A percentile compares a stretch with the other conserved stretches of the same genome.
These are phyloP conservation scores for Marisa cornuarietis DNA, from an alignment of 1,140 invertebrate species.

Conservation along the genomic window DNA sequence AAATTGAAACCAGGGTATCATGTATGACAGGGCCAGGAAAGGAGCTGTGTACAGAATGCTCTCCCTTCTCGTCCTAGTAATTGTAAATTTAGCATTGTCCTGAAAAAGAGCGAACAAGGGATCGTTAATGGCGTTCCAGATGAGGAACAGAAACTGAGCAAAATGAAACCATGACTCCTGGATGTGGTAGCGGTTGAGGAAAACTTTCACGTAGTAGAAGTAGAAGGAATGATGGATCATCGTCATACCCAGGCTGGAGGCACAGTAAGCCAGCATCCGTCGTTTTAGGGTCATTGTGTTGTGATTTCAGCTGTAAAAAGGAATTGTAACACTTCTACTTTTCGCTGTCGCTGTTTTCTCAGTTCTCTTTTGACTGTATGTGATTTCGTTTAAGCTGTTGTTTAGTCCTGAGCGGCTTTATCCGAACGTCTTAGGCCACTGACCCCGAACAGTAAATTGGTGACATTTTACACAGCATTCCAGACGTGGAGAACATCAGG, in stretches of 20 bases:
- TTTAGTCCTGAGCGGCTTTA: too few relatives aligned
- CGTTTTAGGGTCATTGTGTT: constrained; percentile 5
- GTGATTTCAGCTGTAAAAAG: too few relatives aligned
- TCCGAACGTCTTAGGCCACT: too few relatives aligned
- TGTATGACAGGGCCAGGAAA: constrained; percentile 62
- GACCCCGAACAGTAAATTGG: too few relatives aligned
- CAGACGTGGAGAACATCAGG: too few relatives aligned
- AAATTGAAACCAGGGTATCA: constrained; percentile 68
- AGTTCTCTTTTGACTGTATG: too few relatives aligned
- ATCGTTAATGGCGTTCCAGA: constrained; percentile 69
- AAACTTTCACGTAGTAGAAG: constrained; percentile 65
- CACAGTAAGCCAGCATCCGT: constrained; percentile 45
- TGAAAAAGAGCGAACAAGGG: constrained; percentile 64
- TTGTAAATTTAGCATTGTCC: constrained; percentile 53
- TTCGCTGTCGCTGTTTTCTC: too few relatives aligned
- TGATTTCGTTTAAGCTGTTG: too few relatives aligned
- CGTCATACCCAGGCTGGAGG: constrained; percentile 42
- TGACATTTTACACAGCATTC: too few relatives aligned
- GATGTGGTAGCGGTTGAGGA: constrained; percentile 66
- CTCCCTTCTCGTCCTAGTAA: constrained; percentile 59
- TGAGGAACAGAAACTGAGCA: constrained; percentile 64
- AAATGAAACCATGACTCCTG: constrained; percentile 66
- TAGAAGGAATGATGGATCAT: constrained; percentile 50
- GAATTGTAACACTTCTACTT: too few relatives aligned
- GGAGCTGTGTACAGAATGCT: constrained; percentile 65